phyloP scores from a whole-genome alignment of 2,797 vertebrate species.

The Coreius guichenoti region DNA sequence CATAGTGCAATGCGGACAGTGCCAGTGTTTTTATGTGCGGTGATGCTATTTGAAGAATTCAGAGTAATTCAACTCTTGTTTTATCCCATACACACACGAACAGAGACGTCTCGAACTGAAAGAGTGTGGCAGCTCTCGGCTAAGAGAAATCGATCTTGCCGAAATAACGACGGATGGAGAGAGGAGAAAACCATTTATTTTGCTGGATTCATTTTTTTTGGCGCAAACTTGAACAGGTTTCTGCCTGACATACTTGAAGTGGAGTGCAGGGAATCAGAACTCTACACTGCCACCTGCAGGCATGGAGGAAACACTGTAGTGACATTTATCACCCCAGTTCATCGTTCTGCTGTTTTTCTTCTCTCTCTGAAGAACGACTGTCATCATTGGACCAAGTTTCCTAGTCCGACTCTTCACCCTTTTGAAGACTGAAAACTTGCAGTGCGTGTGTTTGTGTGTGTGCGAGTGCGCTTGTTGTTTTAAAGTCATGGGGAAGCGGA shows the following conservation, averaged over 20 bases:
- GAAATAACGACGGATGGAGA: not conserved
- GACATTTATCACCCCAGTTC: constrained; percentile 19
- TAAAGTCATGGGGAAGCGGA: not conserved
- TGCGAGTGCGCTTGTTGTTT: not conserved
- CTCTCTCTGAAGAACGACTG: constrained; percentile 1
- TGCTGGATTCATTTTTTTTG: not conserved
- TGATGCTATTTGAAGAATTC: not conserved
- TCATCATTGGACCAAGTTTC: constrained; percentile 47
- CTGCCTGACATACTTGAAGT: constrained; percentile 76
- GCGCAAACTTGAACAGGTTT: not conserved
- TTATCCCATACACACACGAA: not conserved
- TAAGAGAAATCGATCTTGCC: not conserved
- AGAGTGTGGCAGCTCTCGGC: constrained; percentile 9
- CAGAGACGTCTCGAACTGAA: not conserved
- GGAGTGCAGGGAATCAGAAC: constrained; percentile 43
- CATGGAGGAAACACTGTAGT: constrained; percentile 54
- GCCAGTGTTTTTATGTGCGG: not conserved
- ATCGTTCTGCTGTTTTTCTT: constrained; percentile 34
- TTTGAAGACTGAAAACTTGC: not conserved
- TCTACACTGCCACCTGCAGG: constrained; percentile 56
- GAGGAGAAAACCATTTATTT: not conserved
- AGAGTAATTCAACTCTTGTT: constrained; percentile 13
- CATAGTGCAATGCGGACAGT: not conserved
- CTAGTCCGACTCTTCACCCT: not conserved
- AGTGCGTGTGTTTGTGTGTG: not conserved